Evolutionary conservation across 2,888 invertebrate species (phyloP).

Genomic region (Microplitis deprimator): DNA sequence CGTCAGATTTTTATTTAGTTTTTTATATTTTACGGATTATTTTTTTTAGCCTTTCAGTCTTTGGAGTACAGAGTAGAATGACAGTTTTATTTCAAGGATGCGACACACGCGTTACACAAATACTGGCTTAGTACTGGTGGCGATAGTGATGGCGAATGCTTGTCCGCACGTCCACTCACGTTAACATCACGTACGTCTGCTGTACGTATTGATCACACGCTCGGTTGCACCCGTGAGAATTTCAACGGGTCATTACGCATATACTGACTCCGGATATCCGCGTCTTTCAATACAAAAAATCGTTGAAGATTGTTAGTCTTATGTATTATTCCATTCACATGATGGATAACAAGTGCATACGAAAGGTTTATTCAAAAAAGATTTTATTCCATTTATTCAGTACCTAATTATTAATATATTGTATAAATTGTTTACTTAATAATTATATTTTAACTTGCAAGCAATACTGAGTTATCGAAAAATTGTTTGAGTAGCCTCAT

Average conservation of each 20-base stretch:
- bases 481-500: not conserved
- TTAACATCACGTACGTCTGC: constrained; percentile 27
- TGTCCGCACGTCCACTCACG: constrained; percentile 30
- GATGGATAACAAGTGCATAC: not conserved
- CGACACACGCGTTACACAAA: constrained; percentile 2
- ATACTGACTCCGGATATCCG: constrained; percentile 28
- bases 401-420: not conserved
- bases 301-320: not conserved
- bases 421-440: not conserved
- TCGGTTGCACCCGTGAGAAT: constrained; percentile 41
- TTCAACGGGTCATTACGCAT: constrained; percentile 32
- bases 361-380: not conserved
- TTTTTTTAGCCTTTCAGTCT: not conserved
- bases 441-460: too few species aligned
- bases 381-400: not conserved
- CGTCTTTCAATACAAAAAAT: constrained; percentile 14
- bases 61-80: too few species aligned
- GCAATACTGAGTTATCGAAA: not conserved
- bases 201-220: constrained; percentile 50
- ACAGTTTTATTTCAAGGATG: constrained; percentile 6
- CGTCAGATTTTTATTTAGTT: not conserved
- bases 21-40: not conserved
- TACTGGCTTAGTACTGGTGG: not conserved
- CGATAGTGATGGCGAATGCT: not conserved
- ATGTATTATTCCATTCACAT: not conserved